These are phyloP conservation scores for Ephestia elutella DNA, from an alignment of 1,140 invertebrate species.

Conservation along the genomic window DNA sequence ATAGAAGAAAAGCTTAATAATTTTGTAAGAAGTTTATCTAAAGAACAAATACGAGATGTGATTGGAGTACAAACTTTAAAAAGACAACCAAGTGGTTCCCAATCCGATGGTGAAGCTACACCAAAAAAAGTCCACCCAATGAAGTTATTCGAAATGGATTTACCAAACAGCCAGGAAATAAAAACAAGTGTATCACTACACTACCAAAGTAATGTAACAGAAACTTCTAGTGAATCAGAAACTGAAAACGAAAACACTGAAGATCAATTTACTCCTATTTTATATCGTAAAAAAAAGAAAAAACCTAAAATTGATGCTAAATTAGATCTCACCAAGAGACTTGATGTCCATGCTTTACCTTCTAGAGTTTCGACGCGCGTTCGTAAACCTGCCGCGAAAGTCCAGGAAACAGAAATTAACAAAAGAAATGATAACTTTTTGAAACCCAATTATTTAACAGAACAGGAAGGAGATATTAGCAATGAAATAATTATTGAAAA, in stretches of 20 bases:
- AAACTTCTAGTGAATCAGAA: slow-evolving; percentile 48
- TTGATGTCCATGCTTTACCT: slow-evolving; percentile 37
- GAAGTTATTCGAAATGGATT: slow-evolving; percentile 41
- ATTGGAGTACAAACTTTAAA: slow-evolving; percentile 26
- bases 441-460: slow-evolving; percentile 30
- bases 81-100: slow-evolving; percentile 27
- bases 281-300: slow-evolving; percentile 29
- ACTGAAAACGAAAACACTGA: slow-evolving; percentile 29
- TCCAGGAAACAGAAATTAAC: slow-evolving; percentile 23
- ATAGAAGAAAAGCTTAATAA: slow-evolving; percentile 24
- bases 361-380: slow-evolving; percentile 40
- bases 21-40: slow-evolving; percentile 30
- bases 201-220: slow-evolving; percentile 19
- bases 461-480: slow-evolving; percentile 41
- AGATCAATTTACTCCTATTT: slow-evolving; percentile 29
- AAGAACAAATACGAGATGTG: slow-evolving; percentile 29
- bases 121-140: slow-evolving; percentile 42
- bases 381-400: slow-evolving; percentile 47
- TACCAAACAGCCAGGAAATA: slow-evolving; percentile 57
- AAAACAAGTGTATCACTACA: slow-evolving; percentile 34
- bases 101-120: slow-evolving; percentile 43
- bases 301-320: slow-evolving; percentile 33
- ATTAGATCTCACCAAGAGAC: slow-evolving; percentile 40
- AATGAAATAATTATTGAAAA: slow-evolving; percentile 49
- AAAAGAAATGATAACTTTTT: slow-evolving; percentile 27